phyloP scores from a whole-genome alignment of 2,797 vertebrate species.

The Aeoliscus strigatus region DNA sequence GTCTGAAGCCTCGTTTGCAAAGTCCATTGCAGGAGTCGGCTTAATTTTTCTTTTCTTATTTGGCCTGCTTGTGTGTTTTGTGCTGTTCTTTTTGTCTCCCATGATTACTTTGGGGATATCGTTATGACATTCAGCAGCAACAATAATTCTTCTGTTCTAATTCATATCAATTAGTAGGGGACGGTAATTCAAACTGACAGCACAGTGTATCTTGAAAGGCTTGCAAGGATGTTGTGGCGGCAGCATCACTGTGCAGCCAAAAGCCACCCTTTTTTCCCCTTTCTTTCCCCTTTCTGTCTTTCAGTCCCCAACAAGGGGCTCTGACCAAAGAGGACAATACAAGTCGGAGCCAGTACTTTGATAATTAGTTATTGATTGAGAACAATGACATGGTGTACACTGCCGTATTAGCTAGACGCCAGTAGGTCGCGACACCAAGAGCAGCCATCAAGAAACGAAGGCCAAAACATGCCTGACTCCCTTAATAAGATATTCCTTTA shows the following conservation, averaged over 20 bases:
- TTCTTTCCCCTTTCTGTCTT: conserved; percentile 63
- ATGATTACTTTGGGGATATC: conserved; percentile 82
- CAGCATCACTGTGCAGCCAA: conserved; percentile 84
- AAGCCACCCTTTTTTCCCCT: conserved; percentile 82
- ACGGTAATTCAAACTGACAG: conserved; percentile 90
- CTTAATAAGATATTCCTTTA: conserved; percentile 79
- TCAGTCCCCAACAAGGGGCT: conserved; percentile 81
- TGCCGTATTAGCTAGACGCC: conserved; percentile 87
- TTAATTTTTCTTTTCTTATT: conserved; percentile 73
- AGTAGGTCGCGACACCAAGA: conserved; percentile 83
- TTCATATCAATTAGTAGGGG: conserved; percentile 91
- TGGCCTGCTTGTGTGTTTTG: conserved; percentile 70
- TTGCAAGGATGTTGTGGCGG: conserved; percentile 81
- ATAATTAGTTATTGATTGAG: conserved; percentile 99
- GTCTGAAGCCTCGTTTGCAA: conserved; percentile 65
- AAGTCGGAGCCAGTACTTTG: conserved; percentile 82
- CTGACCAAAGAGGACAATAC: conserved; percentile 82
- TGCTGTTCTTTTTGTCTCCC: conserved; percentile 68
- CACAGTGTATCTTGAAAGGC: conserved; percentile 88
- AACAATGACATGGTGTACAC: conserved; percentile 82
- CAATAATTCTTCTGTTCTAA: conserved; percentile 93
- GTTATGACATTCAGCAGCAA: conserved; percentile 88
- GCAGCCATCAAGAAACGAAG: conserved; percentile 83
- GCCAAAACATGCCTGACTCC: conserved; percentile 79
- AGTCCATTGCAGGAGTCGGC: conserved; percentile 66